phyloP scores from a whole-genome alignment of 92 coral and sea anemone species.

The Blastomussa wellsi region DNA sequence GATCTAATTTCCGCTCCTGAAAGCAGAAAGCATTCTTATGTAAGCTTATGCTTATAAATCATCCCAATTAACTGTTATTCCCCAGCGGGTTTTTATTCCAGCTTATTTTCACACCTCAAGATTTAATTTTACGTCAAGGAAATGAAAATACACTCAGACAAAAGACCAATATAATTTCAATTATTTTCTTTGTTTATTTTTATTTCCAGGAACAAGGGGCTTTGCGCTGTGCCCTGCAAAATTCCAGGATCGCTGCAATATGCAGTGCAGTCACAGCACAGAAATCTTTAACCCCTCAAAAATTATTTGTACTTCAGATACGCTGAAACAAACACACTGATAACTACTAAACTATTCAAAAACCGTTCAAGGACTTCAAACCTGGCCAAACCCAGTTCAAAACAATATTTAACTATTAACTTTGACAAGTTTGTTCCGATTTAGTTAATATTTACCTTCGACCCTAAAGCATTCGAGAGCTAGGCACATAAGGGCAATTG shows the following conservation, averaged over 20 bases:
- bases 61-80: neutral
- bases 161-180: neutral
- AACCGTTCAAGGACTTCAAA: neutral
- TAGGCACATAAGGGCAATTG: neutral
- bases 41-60: neutral
- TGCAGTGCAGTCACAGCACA: neutral
- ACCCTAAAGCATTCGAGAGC: neutral
- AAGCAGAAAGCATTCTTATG: neutral
- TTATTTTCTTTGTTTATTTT: conserved; percentile 1
- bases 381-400: neutral
- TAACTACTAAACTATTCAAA: neutral
- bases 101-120: conserved; percentile 2
- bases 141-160: neutral
- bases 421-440: conserved; percentile 3
- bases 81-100: neutral
- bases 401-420: conserved; percentile 7
- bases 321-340: neutral
- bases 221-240: neutral
- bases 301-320: neutral
- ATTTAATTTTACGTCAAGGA: conserved; percentile 11
- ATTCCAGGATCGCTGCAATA: neutral
- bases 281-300: too few relatives aligned
- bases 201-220: conserved; percentile 13
- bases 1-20: neutral
- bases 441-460: conserved; percentile 13